Base-by-base conservation (phyloP, 2,888 invertebrate species). In the Temnothorax ravouxi region DNA sequence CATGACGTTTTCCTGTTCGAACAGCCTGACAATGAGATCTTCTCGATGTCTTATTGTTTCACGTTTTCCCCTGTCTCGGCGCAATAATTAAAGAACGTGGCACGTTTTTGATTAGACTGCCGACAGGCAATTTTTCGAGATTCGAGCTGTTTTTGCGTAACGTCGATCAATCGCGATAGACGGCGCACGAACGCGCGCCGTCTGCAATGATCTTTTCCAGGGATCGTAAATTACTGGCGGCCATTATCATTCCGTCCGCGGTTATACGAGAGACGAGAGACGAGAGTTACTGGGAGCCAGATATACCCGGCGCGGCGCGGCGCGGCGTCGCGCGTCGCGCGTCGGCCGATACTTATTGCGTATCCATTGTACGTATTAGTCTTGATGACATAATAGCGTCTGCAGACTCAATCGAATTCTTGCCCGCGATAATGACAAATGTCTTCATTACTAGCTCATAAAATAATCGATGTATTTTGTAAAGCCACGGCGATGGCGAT, bases 371-470 rank as follows among this genome's bases (percentile, higher is more conserved):
- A 67, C 79, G 79, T 66, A 81, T 83, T 82, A 50, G 67, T 76
- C 82, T 87, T 84, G 88, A 89, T 89, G 87, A 89, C 87, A 89
- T 89, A 89, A 89, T 88, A 83, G 61, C 80, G 74, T 69, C 72
- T 75, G 61, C 61, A 13, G 74, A 41, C 44, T 38, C 77, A 50
- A 86, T 84, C 87, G 77, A 88, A 77, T 79, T 80, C 74, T 74
- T 62, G 69, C 71, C 41, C 61, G 61, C 79, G 64, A 81, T 84
- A 84, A 83, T 56, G 76, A 81, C 64, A 83, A 85, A 88, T 87
- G 86, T 89, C 89, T 89, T 74, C 74, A 88, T 89, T 64, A n/a
- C 29, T 21, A 5, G 47, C 21, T 47, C 13, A n/a, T 44, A 13
- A 54, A 41, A 47, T 38, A 59, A 44, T 34, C 56, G n/a, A 74